These are phyloP conservation scores for Brachionus koreanus DNA, from an alignment of 1,140 invertebrate genomes.

Conservation along the genomic window DNA sequence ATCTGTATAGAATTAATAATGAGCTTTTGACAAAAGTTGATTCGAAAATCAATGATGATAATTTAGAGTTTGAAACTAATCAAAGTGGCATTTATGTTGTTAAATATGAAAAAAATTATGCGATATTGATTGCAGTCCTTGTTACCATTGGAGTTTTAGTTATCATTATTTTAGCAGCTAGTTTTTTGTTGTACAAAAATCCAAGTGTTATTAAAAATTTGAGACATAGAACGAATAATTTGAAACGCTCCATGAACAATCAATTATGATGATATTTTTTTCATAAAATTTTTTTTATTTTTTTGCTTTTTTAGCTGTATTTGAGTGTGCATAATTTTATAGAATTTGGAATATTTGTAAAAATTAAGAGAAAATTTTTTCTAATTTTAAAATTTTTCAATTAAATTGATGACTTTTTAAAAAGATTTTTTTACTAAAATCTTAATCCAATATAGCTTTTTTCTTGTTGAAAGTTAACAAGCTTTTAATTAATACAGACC, in stretches of 20 bases:
- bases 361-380: no score
- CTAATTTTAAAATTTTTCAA: no score
- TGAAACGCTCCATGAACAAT: conserved; percentile 26
- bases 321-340: no score
- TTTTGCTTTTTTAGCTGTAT: not conserved
- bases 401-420: no score
- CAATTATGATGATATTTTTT: not conserved
- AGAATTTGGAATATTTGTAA: no score
- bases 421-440: no score
- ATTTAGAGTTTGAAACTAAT: not conserved
- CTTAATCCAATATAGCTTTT: no score
- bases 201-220: not conserved
- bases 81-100: conserved; percentile 3
- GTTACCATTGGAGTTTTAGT: not conserved
- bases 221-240: not conserved
- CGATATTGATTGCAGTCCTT: not conserved
- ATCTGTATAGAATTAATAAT: conserved; percentile 37
- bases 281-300: not conserved
- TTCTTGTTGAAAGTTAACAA: no score
- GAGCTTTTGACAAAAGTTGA: conserved; percentile 16
- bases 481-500: no score
- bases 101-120: conserved; percentile 32
- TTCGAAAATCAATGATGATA: not conserved
- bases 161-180: not conserved
- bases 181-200: conserved; percentile 24